Evolutionary conservation across 2,888 invertebrate species (phyloP).

Genomic region (Platynereis dumerilii): DNA sequence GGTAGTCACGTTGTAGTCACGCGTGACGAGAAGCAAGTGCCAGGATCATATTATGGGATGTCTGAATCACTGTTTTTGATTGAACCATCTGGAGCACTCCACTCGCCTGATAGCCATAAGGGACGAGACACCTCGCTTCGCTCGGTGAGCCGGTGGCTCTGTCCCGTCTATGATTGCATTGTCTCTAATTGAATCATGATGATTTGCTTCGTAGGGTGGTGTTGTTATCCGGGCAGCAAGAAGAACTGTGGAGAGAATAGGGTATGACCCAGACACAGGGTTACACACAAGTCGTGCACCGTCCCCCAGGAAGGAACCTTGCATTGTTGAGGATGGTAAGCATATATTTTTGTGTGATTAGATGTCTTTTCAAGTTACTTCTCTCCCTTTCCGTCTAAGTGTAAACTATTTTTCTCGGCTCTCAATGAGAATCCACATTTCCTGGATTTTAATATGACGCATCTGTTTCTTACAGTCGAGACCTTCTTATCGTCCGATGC

Average conservation of each 20-base stretch:
- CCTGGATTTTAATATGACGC: neutral
- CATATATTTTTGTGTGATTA: neutral
- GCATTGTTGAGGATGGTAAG: slow-evolving; percentile 56
- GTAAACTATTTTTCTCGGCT: neutral
- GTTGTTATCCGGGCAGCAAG: slow-evolving; percentile 80
- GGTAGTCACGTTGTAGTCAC: no score
- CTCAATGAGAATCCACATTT: neutral
- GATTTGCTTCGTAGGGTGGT: slow-evolving; percentile 70
- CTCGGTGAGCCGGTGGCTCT: no score
- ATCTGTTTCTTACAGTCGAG: slow-evolving; percentile 63
- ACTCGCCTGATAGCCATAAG: no score
- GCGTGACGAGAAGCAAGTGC: no score
- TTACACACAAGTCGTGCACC: slow-evolving; percentile 49
- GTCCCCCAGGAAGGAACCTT: slow-evolving; percentile 10
- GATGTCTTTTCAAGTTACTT: neutral
- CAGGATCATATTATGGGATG: no score
- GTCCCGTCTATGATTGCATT: no score
- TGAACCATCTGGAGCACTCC: no score
- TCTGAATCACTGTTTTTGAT: no score
- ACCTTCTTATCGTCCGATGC: slow-evolving; percentile 55
- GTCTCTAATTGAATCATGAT: neutral
- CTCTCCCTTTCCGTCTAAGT: neutral
- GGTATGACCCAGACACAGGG: slow-evolving; percentile 67
- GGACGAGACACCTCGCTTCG: no score
- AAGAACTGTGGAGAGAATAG: slow-evolving; percentile 74